Evolutionary conservation across 1,140 invertebrate species (phyloP), one percentile per base, ranked within the genome.

Genomic region (Drosophila carrolli): DNA sequence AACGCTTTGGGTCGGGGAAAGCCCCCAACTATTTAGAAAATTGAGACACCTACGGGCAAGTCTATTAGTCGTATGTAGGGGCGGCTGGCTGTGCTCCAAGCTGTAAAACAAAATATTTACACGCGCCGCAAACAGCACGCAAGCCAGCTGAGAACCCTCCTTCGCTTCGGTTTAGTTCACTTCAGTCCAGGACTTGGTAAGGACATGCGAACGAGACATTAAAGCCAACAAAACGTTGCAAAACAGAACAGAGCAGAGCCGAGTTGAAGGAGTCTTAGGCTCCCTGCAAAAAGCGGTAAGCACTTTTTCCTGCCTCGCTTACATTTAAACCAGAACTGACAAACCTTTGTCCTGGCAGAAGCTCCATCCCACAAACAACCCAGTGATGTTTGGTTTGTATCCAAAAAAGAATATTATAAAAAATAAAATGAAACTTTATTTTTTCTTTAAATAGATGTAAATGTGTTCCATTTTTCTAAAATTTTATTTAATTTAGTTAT

Each of bases 21-120:
- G 44, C 47, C 57, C 75, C 63, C 76, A 89, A 88, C 83, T 89
- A 83, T 89, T 88, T 89, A 71, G 60, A 88, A 88, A 88, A 89
- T 88, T 89, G 80, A 88, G 83, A 88, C 84, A 88, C 79, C 84
- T 83, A 88, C 63, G 76, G 80, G 56, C 78, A 70, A 83, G 83
- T 88, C 84, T 83, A 88, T 88, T 88, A 88, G 85, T 63, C 32
- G 50, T 48, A 53, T 54, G 57, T 62, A 37, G 57, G 43, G 68
- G 47, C 41, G 41, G 29, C 60, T 47, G 59, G 70, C 61, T 73
- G 66, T 78, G 68, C 60, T 86, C 71, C 75, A 60, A 76, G 83
- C 83, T 88, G 79, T 88, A 88, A 88, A 88, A 83, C 84, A 88
- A 88, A 88, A 88, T 88, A 88, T 88, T 88, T 88, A 88, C 83